These are phyloP conservation scores for Sarcophaga bullata DNA, from an alignment of 1,140 invertebrate genomes.

Conservation along the genomic window DNA sequence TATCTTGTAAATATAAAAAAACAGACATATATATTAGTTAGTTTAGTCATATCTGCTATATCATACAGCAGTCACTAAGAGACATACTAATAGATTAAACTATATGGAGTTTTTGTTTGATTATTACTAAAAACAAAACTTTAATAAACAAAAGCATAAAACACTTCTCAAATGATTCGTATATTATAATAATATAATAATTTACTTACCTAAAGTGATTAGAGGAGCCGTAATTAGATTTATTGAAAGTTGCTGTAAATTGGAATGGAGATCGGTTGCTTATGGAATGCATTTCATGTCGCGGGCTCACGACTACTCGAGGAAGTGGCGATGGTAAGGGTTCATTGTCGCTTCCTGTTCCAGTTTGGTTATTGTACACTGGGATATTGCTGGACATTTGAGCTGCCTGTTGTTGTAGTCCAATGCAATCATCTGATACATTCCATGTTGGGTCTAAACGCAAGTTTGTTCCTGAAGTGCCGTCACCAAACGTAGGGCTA, in stretches of 20 bases:
- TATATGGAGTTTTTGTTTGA: no score
- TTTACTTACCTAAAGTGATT: conserved; percentile 44
- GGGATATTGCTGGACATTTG: not conserved
- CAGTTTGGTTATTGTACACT: conserved; percentile 45
- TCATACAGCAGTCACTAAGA: no score
- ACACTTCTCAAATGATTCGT: no score
- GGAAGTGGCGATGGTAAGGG: conserved; percentile 55
- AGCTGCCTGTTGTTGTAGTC: not conserved
- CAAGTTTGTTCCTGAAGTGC: conserved; percentile 38
- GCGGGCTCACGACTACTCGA: conserved; percentile 58
- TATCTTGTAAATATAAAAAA: no score
- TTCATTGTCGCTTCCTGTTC: conserved; percentile 46
- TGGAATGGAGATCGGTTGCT: conserved; percentile 63
- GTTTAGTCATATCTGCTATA: no score
- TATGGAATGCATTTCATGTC: conserved; percentile 50
- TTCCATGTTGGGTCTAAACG: conserved; percentile 35
- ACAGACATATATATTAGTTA: no score
- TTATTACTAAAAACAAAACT: no score
- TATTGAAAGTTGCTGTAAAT: conserved; percentile 31
- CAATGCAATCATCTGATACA: conserved; percentile 8
- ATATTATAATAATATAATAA: no score
- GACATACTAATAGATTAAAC: no score
- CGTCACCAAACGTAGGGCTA: conserved; percentile 50
- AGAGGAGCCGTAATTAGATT: conserved; percentile 19
- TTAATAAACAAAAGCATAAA: no score